Evolutionary conservation across 2,888 invertebrate species (phyloP).

Genomic region (Dione juno): DNA sequence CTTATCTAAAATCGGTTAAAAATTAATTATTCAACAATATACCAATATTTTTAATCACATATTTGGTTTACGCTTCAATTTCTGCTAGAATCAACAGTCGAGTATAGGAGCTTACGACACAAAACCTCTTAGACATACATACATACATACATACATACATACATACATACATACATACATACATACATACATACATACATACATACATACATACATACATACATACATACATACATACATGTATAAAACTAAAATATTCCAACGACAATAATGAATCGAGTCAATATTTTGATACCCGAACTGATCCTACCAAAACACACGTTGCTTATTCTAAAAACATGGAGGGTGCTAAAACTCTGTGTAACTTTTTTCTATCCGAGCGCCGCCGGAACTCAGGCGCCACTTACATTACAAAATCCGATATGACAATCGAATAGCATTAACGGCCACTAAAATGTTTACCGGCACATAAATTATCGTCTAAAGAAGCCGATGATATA

Average conservation of each 20-base stretch:
- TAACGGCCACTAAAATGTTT: conserved; percentile 81
- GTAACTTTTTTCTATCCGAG: conserved; percentile 76
- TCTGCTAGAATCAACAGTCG: no score
- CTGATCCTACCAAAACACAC: conserved; percentile 70
- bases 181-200: no score
- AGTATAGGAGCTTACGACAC: no score
- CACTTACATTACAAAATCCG: conserved; percentile 76
- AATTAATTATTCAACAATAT: no score
- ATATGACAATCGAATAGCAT: conserved; percentile 74
- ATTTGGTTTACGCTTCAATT: no score
- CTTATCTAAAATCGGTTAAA: no score
- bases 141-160: no score
- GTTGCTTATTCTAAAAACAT: conserved; percentile 77
- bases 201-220: no score
- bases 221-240: not conserved
- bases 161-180: no score
- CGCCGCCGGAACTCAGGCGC: conserved; percentile 73
- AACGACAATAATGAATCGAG: conserved; percentile 52
- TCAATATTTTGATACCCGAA: conserved; percentile 66
- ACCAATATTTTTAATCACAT: no score
- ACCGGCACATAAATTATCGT: conserved; percentile 78
- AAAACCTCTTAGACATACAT: no score
- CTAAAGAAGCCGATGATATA: conserved; percentile 78
- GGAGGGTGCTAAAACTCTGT: conserved; percentile 71
- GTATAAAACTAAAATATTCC: conserved; percentile 36